These are phyloP conservation scores for Nannobrachium achirus DNA, from an alignment of 2,113 vertebrate genomes.

Conservation along the genomic window DNA sequence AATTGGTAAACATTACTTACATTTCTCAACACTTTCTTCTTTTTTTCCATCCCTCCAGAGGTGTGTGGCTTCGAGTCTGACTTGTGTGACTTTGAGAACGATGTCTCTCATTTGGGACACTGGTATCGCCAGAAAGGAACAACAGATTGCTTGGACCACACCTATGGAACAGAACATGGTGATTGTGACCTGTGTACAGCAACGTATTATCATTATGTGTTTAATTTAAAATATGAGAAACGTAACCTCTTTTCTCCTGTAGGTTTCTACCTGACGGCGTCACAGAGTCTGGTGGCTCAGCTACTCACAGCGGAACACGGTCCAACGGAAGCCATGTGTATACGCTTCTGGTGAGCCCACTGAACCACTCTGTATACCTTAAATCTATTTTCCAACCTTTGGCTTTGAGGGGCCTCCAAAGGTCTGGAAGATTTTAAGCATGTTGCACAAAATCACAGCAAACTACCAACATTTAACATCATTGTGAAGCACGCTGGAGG, in stretches of 20 bases:
- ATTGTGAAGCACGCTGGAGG: too few species aligned
- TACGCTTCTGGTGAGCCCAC: constrained; percentile 75
- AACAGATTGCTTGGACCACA: constrained; percentile 70
- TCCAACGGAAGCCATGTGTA: constrained; percentile 63
- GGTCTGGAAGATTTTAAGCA: too few species aligned
- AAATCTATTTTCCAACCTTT: too few species aligned
- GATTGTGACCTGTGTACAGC: constrained; percentile 19
- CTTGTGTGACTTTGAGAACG: constrained; percentile 69
- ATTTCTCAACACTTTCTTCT: neutral
- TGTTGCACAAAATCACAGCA: too few species aligned
- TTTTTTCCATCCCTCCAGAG: constrained; percentile 43
- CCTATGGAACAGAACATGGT: constrained; percentile 75
- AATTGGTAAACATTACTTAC: neutral
- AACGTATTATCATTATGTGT: neutral
- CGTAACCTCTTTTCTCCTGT: neutral
- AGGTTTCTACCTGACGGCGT: constrained; percentile 75
- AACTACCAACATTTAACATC: too few species aligned
- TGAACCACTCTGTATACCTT: neutral
- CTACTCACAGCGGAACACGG: constrained; percentile 63
- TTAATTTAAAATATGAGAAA: neutral
- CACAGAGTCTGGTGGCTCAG: constrained; percentile 44
- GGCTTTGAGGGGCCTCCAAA: too few species aligned
- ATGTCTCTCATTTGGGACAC: constrained; percentile 34
- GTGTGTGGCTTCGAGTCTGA: constrained; percentile 74
- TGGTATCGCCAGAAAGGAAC: constrained; percentile 66